These are phyloP conservation scores for Naso thynnoides DNA, from an alignment of 2,797 vertebrate species.

Conservation along the genomic window DNA sequence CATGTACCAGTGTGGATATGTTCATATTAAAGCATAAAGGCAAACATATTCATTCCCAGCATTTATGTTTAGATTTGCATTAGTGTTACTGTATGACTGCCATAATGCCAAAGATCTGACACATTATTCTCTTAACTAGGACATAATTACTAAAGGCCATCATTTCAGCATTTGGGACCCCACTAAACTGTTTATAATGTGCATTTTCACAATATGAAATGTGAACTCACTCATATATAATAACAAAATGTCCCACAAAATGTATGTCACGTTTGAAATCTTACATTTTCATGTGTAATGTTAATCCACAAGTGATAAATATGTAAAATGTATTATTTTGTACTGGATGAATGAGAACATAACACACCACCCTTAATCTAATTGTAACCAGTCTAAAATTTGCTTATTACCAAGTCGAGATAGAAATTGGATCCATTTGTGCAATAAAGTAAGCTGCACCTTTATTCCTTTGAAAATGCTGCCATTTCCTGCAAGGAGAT, in stretches of 20 bases:
- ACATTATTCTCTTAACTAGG: neutral
- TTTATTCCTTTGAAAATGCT: conserved; percentile 9
- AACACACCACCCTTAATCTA: no score
- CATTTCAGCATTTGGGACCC: no score
- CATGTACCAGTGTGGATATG: neutral
- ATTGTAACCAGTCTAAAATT: neutral
- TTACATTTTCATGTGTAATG: no score
- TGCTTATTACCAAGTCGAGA: neutral
- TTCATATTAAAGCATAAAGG: no score
- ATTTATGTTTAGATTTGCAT: neutral
- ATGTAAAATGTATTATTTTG: neutral
- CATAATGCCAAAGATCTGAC: neutral
- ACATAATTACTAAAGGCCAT: no score
- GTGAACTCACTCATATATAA: neutral
- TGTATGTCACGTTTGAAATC: neutral
- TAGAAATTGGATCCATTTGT: conserved; percentile 33
- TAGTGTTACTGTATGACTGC: neutral
- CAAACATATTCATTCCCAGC: neutral
- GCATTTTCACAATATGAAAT: neutral
- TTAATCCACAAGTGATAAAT: neutral
- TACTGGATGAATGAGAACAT: neutral
- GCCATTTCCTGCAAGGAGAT: neutral
- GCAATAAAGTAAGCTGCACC: conserved; percentile 1
- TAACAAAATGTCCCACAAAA: no score
- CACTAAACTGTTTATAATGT: no score